Evolutionary conservation across 1,140 invertebrate genomes (phyloP), one percentile per base, ranked within the genome.

Genomic region (Homarus americanus): DNA sequence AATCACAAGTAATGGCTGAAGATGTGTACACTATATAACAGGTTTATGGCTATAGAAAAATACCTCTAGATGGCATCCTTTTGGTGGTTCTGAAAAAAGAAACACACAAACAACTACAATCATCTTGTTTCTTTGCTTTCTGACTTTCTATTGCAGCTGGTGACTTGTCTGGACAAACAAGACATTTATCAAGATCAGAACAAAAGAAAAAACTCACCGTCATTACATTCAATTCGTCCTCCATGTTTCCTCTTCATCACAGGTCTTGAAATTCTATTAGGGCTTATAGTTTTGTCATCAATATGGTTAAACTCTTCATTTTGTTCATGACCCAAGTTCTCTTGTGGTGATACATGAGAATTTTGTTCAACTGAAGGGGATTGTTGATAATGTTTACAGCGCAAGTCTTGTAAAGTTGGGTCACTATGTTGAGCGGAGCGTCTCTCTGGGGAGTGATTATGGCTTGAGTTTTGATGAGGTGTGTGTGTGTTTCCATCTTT

Each of bases 231-330:
- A 80, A 86, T 86, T 36, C 40, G 41, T 41, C 72, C 69, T 34
- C 69, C 72, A 53, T 86, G 28, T 34, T 53, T 86, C 53, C 49
- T 86, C 83, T 86, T 86, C 83, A 86, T 53, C 2, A 53, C 41
- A 76, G 83, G 69, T 34, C 72, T 73, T 73, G 69, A 53, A 24
- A 17, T 7, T 76, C 72, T 41, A 32, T 76, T 32, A 36, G 41
- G 72, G 53, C 72, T 38, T 15, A 49, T 1, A 10, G 36, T 1
- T 36, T 1, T 40, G 2, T 58, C 28, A 32, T 32, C 44, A 49
- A 41, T n/a, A 3, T 49, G 28, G 28, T 0, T 9, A 80, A 10
- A 9, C 20, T 49, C 78, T 80, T 80, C 41, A 41, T 2, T 53
- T 32, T 2, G 15, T 2, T n/a, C 32, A 80, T 28, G 12, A 28